Evolutionary conservation across 2,888 invertebrate species (phyloP).

Genomic region (Elmis aenea): DNA sequence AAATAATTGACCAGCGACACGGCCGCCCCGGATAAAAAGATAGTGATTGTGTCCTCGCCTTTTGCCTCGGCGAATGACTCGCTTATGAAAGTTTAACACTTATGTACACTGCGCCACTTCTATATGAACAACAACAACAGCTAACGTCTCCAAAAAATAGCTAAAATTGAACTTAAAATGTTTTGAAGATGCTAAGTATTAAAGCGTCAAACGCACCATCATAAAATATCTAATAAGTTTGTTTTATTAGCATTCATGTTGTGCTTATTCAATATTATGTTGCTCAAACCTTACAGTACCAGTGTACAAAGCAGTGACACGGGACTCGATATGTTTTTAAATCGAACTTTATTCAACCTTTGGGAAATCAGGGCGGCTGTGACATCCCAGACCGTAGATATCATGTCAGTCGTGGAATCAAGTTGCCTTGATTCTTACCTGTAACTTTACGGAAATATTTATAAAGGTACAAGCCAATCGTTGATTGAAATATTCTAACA

Average conservation of each 20-base stretch:
- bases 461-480: too few species aligned
- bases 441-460: slow-evolving; percentile 42
- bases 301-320: slow-evolving; percentile 34
- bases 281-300: too few species aligned
- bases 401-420: slow-evolving; percentile 26
- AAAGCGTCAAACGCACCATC: too few species aligned
- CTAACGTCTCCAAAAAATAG: too few species aligned
- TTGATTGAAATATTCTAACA: too few species aligned
- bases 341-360: slow-evolving; percentile 47
- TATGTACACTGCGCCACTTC: slow-evolving; percentile 14
- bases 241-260: too few species aligned
- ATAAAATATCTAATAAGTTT: too few species aligned
- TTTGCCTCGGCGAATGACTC: slow-evolving; percentile 21
- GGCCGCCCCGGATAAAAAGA: slow-evolving; percentile 29
- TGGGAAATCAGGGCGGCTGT: slow-evolving; percentile 44
- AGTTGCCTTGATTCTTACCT: too few species aligned
- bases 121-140: too few species aligned
- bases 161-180: too few species aligned
- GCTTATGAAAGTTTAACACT: slow-evolving; percentile 24
- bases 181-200: too few species aligned
- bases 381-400: slow-evolving; percentile 36
- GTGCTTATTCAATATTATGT: too few species aligned
- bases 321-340: slow-evolving; percentile 45
- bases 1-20: slow-evolving; percentile 29
- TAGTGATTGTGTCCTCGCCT: slow-evolving; percentile 29